Conservation (phyloP, 2,113 vertebrate species). For the Hemiscyllium ocellatum region DNA sequence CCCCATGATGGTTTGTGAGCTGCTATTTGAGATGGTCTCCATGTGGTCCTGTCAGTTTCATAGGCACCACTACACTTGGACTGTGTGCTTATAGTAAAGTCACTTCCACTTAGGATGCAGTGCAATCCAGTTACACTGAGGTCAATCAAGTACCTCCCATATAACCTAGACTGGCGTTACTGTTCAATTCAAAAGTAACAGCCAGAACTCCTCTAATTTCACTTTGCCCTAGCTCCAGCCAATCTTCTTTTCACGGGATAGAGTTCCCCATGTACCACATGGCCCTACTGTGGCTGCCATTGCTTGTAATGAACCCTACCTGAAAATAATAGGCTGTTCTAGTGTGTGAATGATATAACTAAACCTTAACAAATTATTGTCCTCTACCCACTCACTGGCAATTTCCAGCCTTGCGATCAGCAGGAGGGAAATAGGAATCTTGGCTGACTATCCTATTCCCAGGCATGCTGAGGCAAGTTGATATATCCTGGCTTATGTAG, state of each 20-base stretch:
- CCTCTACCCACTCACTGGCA: not conserved
- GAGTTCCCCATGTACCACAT: not conserved
- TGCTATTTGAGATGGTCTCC: not conserved
- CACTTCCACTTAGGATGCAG: not conserved
- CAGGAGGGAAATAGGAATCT: not conserved
- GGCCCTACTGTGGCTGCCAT: not conserved
- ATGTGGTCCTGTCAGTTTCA: constrained; percentile 9
- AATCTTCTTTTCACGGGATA: not conserved
- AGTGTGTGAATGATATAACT: not conserved
- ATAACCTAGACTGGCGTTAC: not conserved
- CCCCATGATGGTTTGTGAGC: not conserved
- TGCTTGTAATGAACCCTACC: not conserved
- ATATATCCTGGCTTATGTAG: not conserved
- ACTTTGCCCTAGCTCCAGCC: not conserved
- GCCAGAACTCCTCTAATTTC: not conserved
- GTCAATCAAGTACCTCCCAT: not conserved
- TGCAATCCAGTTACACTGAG: not conserved
- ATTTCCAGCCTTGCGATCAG: not conserved
- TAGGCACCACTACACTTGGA: not conserved
- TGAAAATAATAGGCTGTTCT: not conserved
- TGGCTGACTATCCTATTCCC: not conserved
- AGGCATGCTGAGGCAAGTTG: not conserved
- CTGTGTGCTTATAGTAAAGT: not conserved
- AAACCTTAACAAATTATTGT: not conserved
- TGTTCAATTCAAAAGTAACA: not conserved